A percentile compares a stretch with the other conserved stretches of the same genome.
phyloP scores from a whole-genome alignment of 2,888 invertebrate genomes.

The Eutolmus rufibarbis region DNA sequence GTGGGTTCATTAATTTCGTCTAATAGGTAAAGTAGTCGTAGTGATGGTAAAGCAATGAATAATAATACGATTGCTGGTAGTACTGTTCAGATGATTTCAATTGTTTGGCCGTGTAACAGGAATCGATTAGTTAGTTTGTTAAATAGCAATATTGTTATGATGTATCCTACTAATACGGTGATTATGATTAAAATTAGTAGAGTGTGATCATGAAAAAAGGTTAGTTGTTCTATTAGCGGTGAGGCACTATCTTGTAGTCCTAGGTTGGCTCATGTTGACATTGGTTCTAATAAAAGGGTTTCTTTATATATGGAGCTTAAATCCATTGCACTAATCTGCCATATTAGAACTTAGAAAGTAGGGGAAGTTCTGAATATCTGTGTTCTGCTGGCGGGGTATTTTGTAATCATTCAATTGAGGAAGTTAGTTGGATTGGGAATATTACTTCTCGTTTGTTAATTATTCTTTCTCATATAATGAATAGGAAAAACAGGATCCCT shows the following conservation, averaged over 20 bases:
- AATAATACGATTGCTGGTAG: slow-evolving; percentile 69
- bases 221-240: slow-evolving; percentile 72
- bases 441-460: slow-evolving; percentile 65
- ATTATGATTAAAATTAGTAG: slow-evolving; percentile 70
- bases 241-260: slow-evolving; percentile 70
- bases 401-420: slow-evolving; percentile 72
- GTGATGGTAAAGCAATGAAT: slow-evolving; percentile 70
- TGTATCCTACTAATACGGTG: slow-evolving; percentile 67
- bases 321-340: slow-evolving; percentile 70
- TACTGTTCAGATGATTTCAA: slow-evolving; percentile 73
- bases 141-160: slow-evolving; percentile 67
- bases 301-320: slow-evolving; percentile 74
- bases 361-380: slow-evolving; percentile 68
- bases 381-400: slow-evolving; percentile 68
- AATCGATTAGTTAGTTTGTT: slow-evolving; percentile 68
- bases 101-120: slow-evolving; percentile 68
- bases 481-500: slow-evolving; percentile 68
- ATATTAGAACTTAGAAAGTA: slow-evolving; percentile 70
- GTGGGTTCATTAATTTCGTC: slow-evolving; percentile 70
- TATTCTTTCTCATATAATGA: slow-evolving; percentile 66
- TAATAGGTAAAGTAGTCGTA: slow-evolving; percentile 68
- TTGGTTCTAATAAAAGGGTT: slow-evolving; percentile 69
- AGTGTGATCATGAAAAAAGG: slow-evolving; percentile 70
- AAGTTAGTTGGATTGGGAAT: slow-evolving; percentile 64
- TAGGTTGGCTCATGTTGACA: slow-evolving; percentile 68